Evolutionary conservation across 2,888 invertebrate species (phyloP), one percentile per base, ranked within the genome.

Genomic region (Temnothorax ravouxi): DNA sequence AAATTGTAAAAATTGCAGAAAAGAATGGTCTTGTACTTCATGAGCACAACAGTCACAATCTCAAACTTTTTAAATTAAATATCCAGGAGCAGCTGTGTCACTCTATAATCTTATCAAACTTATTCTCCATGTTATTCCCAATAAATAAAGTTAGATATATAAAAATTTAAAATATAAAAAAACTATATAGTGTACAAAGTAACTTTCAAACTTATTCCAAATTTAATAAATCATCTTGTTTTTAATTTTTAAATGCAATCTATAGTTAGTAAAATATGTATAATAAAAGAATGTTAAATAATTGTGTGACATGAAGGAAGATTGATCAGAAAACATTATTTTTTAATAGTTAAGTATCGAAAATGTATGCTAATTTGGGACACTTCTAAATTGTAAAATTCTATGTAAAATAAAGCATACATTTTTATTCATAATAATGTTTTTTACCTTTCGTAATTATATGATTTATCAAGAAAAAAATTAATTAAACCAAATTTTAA

Each of bases 61-160:
- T 34, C 18, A 52, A 76, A 77, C 76, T 76, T 52, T 15, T 38
- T 13, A 25, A 52, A 76, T 77, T 67, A 4, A 41, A 66, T 52
- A 64, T 75, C 66, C 52, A 52, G 41, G 11, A 52, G 38, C 76
- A 66, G 18, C 67, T 77, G 66, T 8, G 44, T 1, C 52, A 54
- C 13, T n/a, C n/a, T 66, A 18, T 11, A 47, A 25, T 38, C 13
- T 34, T 41, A 9, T 9, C 3, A 54, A 77, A 77, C 52, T 52
- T 66, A 6, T 25, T 44, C 15, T 9, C 50, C 5, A 18, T 38
- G 21, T 25, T 52, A 52, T 76, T 62, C 15, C 0, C 9, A 52
- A 64, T 52, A 64, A 66, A 38, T 18, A 41, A 13, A 75, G 21
- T 13, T 3, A 62, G 0, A 75, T 62, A 9, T 34, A 61, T 9